Evolutionary conservation across 2,113 vertebrate species (phyloP), one percentile per base, ranked within the genome.

Genomic region (Pelodiscus sinensis): DNA sequence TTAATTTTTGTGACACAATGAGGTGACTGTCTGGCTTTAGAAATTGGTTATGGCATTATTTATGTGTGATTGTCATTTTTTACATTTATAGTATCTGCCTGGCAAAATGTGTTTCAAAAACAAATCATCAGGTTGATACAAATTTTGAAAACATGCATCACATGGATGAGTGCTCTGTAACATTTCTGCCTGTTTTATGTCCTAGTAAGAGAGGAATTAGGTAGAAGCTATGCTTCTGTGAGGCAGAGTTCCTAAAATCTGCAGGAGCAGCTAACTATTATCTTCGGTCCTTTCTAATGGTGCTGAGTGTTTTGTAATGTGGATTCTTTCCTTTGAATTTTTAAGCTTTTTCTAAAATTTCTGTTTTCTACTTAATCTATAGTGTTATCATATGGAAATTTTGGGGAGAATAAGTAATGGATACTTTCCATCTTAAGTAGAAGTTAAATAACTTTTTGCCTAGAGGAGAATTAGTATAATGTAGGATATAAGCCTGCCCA

Each of bases 1-100:
- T 62, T 93, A 83, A 89, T 54, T 92, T 89, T 80, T 95, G 54
- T 92, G 82, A 29, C 93, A 87, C 82, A 95, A 58, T 94, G 94
- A 96, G 92, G 92, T 92, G 89, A 54, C 85, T 89, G 38, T 90
- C 92, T 86, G 35, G 54, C 81, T 96, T 96, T 94, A 57, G 80
- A 95, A 95, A 90, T 79, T 88, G 19, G 44, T 81, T 84, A 81
- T n/a, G 57, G 86, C 81, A 73, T 81, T 94, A 86, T 84, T 95
- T 87, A 84, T 57, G 82, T 78, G 92, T 58, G 87, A 95, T 87
- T n/a, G 10, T 19, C 8, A 77, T 88, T 92, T 94, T 93, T 90
- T 58, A 78, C 80, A 96, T 84, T 93, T 93, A 84, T 94, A 50
- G 29, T 91, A 73, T 84, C 84, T 95, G 92, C 82, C 84, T 92